phyloP scores from a whole-genome alignment of 2,113 vertebrate species.

The Clarias magur region DNA sequence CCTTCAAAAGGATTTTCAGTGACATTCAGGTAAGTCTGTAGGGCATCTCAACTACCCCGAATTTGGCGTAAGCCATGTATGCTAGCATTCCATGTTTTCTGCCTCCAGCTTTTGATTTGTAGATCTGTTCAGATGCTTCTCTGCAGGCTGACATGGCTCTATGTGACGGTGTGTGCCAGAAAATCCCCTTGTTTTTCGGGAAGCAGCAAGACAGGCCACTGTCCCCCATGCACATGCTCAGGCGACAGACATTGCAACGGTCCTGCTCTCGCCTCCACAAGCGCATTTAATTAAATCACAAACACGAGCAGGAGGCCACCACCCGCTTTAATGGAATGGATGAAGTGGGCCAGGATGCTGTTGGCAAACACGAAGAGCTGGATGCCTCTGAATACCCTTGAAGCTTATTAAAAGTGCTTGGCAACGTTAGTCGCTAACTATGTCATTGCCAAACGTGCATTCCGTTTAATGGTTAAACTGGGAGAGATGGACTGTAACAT shows the following conservation, averaged over 20 bases:
- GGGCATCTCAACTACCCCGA: constrained; percentile 6
- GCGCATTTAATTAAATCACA: constrained; percentile 83
- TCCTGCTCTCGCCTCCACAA: constrained; percentile 75
- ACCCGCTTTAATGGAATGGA: constrained; percentile 81
- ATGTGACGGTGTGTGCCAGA: constrained; percentile 31
- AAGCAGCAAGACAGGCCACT: constrained; percentile 22
- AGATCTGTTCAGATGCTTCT: constrained; percentile 32
- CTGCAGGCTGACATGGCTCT: not conserved
- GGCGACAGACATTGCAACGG: constrained; percentile 71
- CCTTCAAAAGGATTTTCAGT: constrained; percentile 4
- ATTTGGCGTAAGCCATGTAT: not conserved
- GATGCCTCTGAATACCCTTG: constrained; percentile 78
- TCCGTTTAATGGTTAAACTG: constrained; percentile 71
- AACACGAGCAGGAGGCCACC: constrained; percentile 80
- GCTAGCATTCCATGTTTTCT: constrained; percentile 11
- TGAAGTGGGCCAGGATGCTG: constrained; percentile 77
- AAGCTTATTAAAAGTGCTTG: constrained; percentile 81
- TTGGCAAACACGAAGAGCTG: constrained; percentile 75
- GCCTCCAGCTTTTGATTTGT: constrained; percentile 13
- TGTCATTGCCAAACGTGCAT: constrained; percentile 74
- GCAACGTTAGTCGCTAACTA: constrained; percentile 71
- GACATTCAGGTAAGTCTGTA: constrained; percentile 35
- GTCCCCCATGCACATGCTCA: constrained; percentile 32
- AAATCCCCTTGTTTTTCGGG: constrained; percentile 30
- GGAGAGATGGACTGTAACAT: constrained; percentile 63